Base-by-base conservation (phyloP, 1,140 invertebrate species). In the Atopsyche davidsoni region DNA sequence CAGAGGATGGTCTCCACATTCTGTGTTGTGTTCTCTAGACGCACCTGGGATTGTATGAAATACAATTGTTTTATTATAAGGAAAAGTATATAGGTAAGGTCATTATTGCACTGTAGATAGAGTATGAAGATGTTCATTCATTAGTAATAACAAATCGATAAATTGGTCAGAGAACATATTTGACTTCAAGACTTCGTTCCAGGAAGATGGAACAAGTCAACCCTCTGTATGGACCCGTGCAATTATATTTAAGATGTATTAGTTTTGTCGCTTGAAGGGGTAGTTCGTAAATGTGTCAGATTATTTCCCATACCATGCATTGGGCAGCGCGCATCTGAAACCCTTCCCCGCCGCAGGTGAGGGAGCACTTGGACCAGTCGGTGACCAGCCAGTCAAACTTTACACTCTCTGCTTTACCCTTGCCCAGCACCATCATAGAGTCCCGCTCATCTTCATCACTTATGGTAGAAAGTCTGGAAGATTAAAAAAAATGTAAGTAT, bases 291-390 rank as follows among this genome's bases (percentile, higher is more conserved):
- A n/a, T n/a, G n/a, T n/a, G n/a, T n/a, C n/a, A n/a, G n/a, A n/a
- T n/a, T n/a, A n/a, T n/a, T n/a, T n/a, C n/a, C n/a, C 11, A 67
- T 40, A 82, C 85, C 60, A 83, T 79, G 64, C 86, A 89, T 47
- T 85, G 78, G 2, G 78, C 79, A n/a, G 77, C 79, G 58, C 87
- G 75, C 58, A 84, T 79, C 76, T 87, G 68, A 55, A 78, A 71
- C 2, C 87, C 88, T 44, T 80, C 81, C 23, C 85, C 83, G 6
- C 90, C 92, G 63, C 92, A 96, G 7, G 83, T 81, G 60, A 86
- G 82, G 2, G 87, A 91, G 68, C 94, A 96, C 21, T 79, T 74
- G 1, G 89, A 89, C 89, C 89, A 93, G 19, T 87, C 80, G 1
- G 85, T 83, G 4, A 85, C 80, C 51, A 81, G 73, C 89, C 89